Conservation (phyloP, 1,140 invertebrate genomes). For the Aphis craccivora region DNA sequence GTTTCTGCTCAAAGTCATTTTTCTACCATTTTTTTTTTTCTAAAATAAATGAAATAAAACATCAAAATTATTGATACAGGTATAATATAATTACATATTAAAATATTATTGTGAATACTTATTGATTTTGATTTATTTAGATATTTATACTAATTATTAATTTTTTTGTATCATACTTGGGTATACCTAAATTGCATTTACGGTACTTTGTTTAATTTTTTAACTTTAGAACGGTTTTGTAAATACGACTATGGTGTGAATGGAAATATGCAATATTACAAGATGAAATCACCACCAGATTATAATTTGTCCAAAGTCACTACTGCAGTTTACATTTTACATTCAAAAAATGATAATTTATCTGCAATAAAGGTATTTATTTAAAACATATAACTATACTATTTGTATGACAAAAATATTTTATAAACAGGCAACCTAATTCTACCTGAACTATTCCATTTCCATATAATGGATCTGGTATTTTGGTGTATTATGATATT, state of each 20-base stretch:
- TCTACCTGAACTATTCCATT: neutral
- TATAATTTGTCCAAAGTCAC: conserved; percentile 71
- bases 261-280: conserved; percentile 68
- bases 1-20: too few species aligned
- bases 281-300: conserved; percentile 66
- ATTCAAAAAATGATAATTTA: conserved; percentile 71
- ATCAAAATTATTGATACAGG: too few species aligned
- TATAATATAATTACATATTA: too few species aligned
- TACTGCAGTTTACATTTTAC: conserved; percentile 74
- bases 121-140: too few species aligned
- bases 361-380: conserved; percentile 22
- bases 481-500: neutral
- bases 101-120: too few species aligned
- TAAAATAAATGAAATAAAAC: too few species aligned
- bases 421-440: neutral
- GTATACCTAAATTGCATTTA: neutral
- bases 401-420: neutral
- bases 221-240: conserved; percentile 60
- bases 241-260: conserved; percentile 62
- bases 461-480: neutral
- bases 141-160: neutral
- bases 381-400: neutral
- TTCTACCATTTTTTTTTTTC: too few species aligned
- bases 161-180: neutral
- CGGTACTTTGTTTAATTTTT: neutral